Base-by-base conservation (phyloP, 2,797 vertebrate species). In the Knipowitschia caucasica region DNA sequence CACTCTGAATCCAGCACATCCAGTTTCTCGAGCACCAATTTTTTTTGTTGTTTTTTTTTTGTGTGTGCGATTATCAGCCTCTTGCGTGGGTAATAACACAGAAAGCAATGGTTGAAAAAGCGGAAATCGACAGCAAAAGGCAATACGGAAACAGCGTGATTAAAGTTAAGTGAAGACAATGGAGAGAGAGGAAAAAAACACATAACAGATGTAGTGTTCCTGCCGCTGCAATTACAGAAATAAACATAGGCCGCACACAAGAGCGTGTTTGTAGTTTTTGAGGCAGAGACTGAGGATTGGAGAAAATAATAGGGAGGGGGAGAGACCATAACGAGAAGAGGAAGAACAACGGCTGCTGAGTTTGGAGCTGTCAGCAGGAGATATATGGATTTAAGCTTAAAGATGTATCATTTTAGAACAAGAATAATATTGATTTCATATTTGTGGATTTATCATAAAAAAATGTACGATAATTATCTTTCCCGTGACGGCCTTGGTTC, bases 71-170 rank as follows among this genome's bases (percentile, higher is more conserved):
- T 49, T 49, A 33, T 14, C 46, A 21, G 29, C 20, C 30, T 23
- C 20, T 49, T 7, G 15, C 34, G 12, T 59, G 54, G 51, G 52
- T 46, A 60, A 0, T 49, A 51, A 54, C 50, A 50, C 65, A 65
- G 47, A 31, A 6, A 53, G 14, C 25, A 33, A 23, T 59, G 31
- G 57, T 35, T 40, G n/a, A 44, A 62, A 67, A 36, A 20, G 49
- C 18, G 29, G 46, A 49, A 49, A 49, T 49, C 33, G 46, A 49
- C 20, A 49, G 46, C 7, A 20, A 49, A 34, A 33, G 12, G 21
- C 46, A 49, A 49, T 23, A 12, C 12, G 30, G 30, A 49, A 49
- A 21, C 46, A 33, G 46, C 20, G 46, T 49, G 34, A 49, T 49
- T 49, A 49, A 49, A 33, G 46, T 49, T 49, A 49, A 49, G 46